These are phyloP conservation scores for Axea sp. DNA, from an alignment of 2,888 invertebrate genomes.

Conservation along the genomic window DNA sequence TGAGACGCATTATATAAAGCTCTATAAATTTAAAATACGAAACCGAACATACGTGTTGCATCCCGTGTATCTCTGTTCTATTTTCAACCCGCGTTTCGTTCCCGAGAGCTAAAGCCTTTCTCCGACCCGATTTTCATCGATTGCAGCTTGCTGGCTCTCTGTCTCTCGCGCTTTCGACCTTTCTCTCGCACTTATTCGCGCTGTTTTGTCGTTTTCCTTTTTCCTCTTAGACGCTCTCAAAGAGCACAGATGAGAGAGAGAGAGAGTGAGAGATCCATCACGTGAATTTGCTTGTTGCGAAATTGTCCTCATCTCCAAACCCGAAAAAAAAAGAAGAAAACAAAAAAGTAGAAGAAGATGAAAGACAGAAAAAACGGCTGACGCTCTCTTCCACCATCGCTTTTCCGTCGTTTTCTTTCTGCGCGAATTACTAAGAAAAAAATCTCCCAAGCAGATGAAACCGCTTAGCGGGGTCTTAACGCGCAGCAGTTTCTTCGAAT, in stretches of 20 bases:
- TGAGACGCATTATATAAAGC: constrained; percentile 43
- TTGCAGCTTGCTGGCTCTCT: constrained; percentile 48
- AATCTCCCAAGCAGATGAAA: no score
- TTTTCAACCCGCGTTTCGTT: constrained; percentile 63
- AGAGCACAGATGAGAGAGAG: constrained; percentile 25
- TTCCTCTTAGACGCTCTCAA: constrained; percentile 46
- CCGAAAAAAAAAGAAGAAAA: neutral
- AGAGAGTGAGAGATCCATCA: constrained; percentile 37
- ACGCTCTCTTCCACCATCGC: no score
- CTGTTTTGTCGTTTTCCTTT: constrained; percentile 48
- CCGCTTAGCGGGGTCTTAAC: no score
- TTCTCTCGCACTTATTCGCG: constrained; percentile 26
- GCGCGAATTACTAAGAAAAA: no score
- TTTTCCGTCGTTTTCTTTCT: no score
- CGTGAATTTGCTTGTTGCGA: constrained; percentile 44
- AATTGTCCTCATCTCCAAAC: constrained; percentile 33
- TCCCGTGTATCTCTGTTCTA: constrained; percentile 56
- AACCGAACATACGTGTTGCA: constrained; percentile 47
- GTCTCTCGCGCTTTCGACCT: constrained; percentile 37
- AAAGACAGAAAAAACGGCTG: no score
- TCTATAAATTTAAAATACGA: constrained; percentile 44
- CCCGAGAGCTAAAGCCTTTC: constrained; percentile 61
- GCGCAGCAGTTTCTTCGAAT: no score
- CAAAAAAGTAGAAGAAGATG: no score
- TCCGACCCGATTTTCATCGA: constrained; percentile 65